Base-by-base conservation (phyloP, 1,140 invertebrate species). In the Thalassaphorura encarpata region DNA sequence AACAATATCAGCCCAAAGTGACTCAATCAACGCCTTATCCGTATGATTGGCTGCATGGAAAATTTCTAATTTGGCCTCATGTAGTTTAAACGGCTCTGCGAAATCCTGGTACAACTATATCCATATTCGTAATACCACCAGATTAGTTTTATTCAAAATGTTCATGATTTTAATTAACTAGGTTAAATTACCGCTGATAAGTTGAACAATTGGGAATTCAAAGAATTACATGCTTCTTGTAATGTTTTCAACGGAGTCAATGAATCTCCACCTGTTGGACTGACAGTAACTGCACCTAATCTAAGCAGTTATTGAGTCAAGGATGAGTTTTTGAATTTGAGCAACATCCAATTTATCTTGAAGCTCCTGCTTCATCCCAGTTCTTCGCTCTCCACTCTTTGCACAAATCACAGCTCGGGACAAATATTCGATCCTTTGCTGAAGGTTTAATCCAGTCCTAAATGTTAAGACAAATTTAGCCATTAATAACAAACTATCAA, bases 371-470 rank as follows among this genome's bases (percentile, higher is more conserved):
- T 95, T 73, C 61, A 95, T 85, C 64, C 95, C 83, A 2, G 89
- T 87, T 64, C 85, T 77, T 60, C 83, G 78, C 4, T 81, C 68
- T 45, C 66, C 81, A 66, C 89, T 89, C 67, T 91, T 82, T 78
- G 93, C 85, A 70, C 91, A 96, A 74, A 97, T 86, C 40, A 96
- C 85, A n/a, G 93, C 92, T 63, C 91, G 78, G 1, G 90, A 89
- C 66, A 98, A 72, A 74, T 96, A 96, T 67, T 88, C 84, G 28
- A 96, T 80, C 46, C 93, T 79, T 69, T 93, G 69, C 24, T 69
- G 66, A 1, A 80, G 66, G 59, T 64, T 67, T 8, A 78, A 67
- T 33, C 77, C 76, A 21, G 78, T 75, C 28, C 81, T 85, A 66
- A 33, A 68, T 68, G 33, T 8, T 45, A 3, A 23, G 6, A 55